Base-by-base conservation (phyloP, 1,140 invertebrate species). In the Zaprionus nigranus region DNA sequence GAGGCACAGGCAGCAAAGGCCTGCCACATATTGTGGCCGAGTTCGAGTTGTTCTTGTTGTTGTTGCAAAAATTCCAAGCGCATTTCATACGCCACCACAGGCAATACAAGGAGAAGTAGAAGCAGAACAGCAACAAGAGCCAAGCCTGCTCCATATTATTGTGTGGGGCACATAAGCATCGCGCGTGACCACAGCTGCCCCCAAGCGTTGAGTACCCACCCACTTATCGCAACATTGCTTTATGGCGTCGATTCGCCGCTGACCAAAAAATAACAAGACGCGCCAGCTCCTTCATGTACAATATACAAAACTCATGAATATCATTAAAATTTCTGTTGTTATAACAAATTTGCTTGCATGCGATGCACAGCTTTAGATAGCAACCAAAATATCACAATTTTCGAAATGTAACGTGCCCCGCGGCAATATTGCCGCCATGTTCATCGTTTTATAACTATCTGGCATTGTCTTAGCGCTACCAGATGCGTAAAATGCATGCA, bases 81-180 rank as follows among this genome's bases (percentile, higher is more conserved):
- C 78, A 91, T 91, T 91, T 91, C 82, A 86, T 83, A 91, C 64
- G 60, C 74, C 84, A 90, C 84, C 84, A 90, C 60, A 62, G 84
- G 84, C 84, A 81, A 84, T 71, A 73, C 69, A 74, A 59, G 28
- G 9, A 24, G n/a, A 71, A 6, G 20, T 28, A 46, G 20, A 38
- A 58, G 12, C 13, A 43, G 26, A 64, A 20, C 24, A 58, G n/a
- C 61, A 72, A 28, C 61, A 34, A 56, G 49, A 81, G 30, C n/a
- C 64, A 60, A 26, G 26, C 56, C n/a, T 26, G 20, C 26, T 24
- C 58, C 34, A 51, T 5, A 69, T 62, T 61, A 40, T 30, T 49
- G 17, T 34, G 9, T 34, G 30, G 30, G 30, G 30, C 30, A 34
- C 53, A 75, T 57, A 40, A 30, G 17, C 73, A 75, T 75, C 73